phyloP scores from a whole-genome alignment of 2,797 vertebrate genomes.

The Otolemur crassicaudatus region DNA sequence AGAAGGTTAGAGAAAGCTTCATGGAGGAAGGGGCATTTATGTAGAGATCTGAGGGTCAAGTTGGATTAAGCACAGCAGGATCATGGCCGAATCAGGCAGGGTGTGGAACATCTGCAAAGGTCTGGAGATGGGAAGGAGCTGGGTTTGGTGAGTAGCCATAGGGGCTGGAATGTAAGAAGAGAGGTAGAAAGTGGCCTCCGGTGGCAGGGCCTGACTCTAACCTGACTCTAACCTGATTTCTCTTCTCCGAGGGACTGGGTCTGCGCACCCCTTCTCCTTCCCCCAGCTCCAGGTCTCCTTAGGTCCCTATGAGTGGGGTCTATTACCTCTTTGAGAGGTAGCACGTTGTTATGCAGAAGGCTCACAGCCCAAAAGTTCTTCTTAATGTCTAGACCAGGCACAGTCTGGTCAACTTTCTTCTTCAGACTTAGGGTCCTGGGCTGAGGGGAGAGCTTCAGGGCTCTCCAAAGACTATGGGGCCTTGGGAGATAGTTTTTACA shows the following conservation, averaged over 20 bases:
- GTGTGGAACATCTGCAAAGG: neutral
- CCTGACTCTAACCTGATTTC: neutral
- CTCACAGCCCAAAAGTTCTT: neutral
- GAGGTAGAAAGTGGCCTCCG: neutral
- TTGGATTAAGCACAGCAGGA: neutral
- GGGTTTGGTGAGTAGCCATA: neutral
- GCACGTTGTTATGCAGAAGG: neutral
- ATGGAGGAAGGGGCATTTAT: constrained; percentile 16
- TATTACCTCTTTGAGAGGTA: neutral
- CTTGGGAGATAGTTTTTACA: neutral
- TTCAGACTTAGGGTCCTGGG: neutral
- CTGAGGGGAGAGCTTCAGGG: neutral
- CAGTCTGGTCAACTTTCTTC: neutral
- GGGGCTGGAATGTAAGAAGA: neutral
- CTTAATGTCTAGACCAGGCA: neutral
- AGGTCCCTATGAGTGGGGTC: neutral
- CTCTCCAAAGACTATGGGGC: neutral
- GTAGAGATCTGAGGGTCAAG: neutral
- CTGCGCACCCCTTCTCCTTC: neutral
- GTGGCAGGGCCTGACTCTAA: neutral
- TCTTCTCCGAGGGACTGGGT: neutral
- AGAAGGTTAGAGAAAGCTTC: neutral
- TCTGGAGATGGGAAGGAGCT: neutral
- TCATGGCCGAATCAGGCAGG: neutral
- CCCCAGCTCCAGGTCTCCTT: neutral